Conservation (phyloP, 2,797 vertebrate genomes). For the Sylvilagus floridanus region DNA sequence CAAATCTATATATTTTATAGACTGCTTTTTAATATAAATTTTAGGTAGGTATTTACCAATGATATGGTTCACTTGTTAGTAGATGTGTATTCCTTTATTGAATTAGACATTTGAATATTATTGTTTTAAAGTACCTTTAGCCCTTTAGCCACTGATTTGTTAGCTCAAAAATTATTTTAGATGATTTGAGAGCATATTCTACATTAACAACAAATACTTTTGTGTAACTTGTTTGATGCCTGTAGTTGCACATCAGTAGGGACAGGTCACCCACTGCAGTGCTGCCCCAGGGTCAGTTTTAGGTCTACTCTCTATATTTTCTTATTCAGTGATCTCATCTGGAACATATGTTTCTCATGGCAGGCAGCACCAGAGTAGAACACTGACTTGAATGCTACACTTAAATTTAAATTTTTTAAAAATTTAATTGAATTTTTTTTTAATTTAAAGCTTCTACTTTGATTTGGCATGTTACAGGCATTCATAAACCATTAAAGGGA, state of each 20-base stretch:
- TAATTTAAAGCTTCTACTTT: slow-evolving; percentile 26
- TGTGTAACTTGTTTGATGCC: slow-evolving; percentile 7
- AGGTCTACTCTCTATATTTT: background rate
- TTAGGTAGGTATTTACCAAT: slow-evolving; percentile 40
- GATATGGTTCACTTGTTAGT: slow-evolving; percentile 19
- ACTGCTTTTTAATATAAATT: slow-evolving; percentile 26
- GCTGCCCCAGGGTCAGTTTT: background rate
- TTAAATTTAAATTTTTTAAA: background rate
- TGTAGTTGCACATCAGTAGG: background rate
- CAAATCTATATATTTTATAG: background rate
- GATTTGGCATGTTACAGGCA: background rate
- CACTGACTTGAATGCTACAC: background rate
- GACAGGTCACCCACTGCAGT: background rate
- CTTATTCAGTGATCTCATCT: background rate
- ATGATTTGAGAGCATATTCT: background rate
- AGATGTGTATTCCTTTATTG: slow-evolving; percentile 40
- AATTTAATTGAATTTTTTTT: no score
- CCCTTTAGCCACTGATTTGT: slow-evolving; percentile 5
- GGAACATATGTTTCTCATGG: background rate
- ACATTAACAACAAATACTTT: background rate
- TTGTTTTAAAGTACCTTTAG: slow-evolving; percentile 23
- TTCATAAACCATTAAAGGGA: slow-evolving; percentile 5
- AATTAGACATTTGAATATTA: slow-evolving; percentile 14
- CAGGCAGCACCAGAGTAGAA: background rate
- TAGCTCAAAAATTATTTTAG: slow-evolving; percentile 30